These are phyloP conservation scores for Mactra quadrangularis DNA, from an alignment of 1,140 invertebrate genomes.

Conservation along the genomic window DNA sequence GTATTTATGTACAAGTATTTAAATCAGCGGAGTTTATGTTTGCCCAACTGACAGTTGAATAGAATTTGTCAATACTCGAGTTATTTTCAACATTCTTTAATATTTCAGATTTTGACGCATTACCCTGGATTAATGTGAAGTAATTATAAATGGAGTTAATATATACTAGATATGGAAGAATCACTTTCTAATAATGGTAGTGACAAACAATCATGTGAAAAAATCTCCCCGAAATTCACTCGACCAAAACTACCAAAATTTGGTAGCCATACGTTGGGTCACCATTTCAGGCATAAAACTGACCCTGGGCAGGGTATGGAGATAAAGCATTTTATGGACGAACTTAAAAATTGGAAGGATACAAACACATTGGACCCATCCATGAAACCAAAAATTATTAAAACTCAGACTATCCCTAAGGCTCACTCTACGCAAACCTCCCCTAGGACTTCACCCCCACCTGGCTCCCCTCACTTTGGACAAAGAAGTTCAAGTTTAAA, in stretches of 20 bases:
- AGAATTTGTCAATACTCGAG: too few relatives aligned
- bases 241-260: slow-evolving; percentile 74
- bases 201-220: slow-evolving; percentile 16
- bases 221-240: slow-evolving; percentile 72
- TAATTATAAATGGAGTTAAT: too few relatives aligned
- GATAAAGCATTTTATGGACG: slow-evolving; percentile 75
- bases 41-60: too few relatives aligned
- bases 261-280: slow-evolving; percentile 61
- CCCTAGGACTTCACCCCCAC: slow-evolving; percentile 69
- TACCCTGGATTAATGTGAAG: too few relatives aligned
- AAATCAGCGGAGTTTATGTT: too few relatives aligned
- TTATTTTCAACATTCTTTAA: too few relatives aligned
- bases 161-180: slow-evolving; percentile 30
- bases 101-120: too few relatives aligned
- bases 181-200: neutral
- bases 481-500: slow-evolving; percentile 64
- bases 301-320: slow-evolving; percentile 71
- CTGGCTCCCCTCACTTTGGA: slow-evolving; percentile 67
- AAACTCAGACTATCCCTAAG: slow-evolving; percentile 60
- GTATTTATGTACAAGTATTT: too few relatives aligned
- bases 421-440: slow-evolving; percentile 73
- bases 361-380: slow-evolving; percentile 57
- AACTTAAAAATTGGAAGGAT: slow-evolving; percentile 76
- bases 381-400: slow-evolving; percentile 47
- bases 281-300: slow-evolving; percentile 68